Evolutionary conservation across 2,888 invertebrate species (phyloP), one percentile per base, ranked within the genome.

Genomic region (Elmis aenea): DNA sequence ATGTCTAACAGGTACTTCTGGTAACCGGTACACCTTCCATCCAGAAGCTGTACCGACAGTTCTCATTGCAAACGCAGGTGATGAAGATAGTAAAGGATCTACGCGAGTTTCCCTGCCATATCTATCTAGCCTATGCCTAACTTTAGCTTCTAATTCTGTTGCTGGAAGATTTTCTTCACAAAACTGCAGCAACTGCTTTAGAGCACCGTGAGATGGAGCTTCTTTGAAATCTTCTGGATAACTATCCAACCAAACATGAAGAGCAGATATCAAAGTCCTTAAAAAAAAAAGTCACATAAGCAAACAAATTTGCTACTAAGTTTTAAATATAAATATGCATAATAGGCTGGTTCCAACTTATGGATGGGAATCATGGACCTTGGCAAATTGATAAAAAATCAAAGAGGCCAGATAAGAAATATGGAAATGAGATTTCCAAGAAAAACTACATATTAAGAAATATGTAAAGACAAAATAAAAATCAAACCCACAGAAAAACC

Each of bases 221-320:
- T 88, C 85, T 43, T 83, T 79, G 68, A 89, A 88, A 71, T 99
- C 99, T 68, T 96, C 95, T 22, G 94, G 91, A 68, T 94, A 97
- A 38, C 90, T 88, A 71, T 97, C 96, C 62, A 99, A 70, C 99
- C 99, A 99, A 25, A 96, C 93, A 64, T 93, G 91, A 50, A 97
- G 76, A 44, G 89, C 88, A 51, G 89, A 86, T 55, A 91, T 81
- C 66, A 93, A 76, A 47, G 90, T 89, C 70, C 86, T 87, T 62
- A 47, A 73, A 66, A 29, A 42, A 29, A 26, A 30, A 15, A 41
- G 27, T 13, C 24, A 33, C n/a, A 24, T 9, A 8, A 18, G 8
- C 18, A 18, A 6, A n/a, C n/a, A n/a, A n/a, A n/a, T n/a, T n/a
- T n/a, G n/a, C n/a, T n/a, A n/a, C n/a, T n/a, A n/a, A n/a, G n/a